A percentile compares a stretch with the other conserved stretches of the same genome.
These are phyloP conservation scores for Drosophila baimaii DNA, from an alignment of 1,140 invertebrate species.

Conservation along the genomic window DNA sequence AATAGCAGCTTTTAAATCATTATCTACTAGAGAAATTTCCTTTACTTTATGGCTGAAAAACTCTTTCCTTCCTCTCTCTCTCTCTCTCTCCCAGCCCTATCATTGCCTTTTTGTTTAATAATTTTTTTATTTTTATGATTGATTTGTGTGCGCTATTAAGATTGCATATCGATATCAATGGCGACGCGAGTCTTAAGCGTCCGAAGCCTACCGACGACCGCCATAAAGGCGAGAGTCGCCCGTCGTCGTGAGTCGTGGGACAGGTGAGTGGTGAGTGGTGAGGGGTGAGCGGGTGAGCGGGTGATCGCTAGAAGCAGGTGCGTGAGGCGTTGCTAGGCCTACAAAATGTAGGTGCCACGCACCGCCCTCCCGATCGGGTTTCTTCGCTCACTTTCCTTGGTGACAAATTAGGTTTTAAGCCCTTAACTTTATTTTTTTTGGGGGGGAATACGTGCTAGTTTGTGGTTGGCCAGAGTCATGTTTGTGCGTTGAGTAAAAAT, in stretches of 20 bases:
- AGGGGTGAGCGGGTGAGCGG: background rate
- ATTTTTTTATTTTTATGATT: conserved; percentile 55
- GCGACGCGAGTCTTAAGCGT: conserved; percentile 63
- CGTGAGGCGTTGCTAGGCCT: conserved; percentile 53
- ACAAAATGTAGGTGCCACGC: conserved; percentile 10
- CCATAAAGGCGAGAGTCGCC: conserved; percentile 51
- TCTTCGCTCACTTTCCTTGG: conserved; percentile 4
- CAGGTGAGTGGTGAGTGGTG: conserved; percentile 1
- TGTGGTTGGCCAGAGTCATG: background rate
- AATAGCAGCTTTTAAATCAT: background rate
- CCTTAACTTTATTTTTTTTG: background rate
- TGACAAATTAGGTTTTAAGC: conserved; percentile 78
- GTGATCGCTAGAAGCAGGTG: too few relatives aligned
- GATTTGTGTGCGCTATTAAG: conserved; percentile 75
- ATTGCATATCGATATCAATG: conserved; percentile 74
- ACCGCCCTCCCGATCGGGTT: conserved; percentile 24
- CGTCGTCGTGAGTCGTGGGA: background rate
- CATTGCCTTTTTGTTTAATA: conserved; percentile 1
- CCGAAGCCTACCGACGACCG: conserved; percentile 50
- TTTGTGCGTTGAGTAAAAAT: too few relatives aligned
- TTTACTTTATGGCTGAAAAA: conserved; percentile 14
- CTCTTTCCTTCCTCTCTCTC: background rate
- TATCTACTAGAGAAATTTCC: background rate
- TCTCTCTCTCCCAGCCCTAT: too few relatives aligned
- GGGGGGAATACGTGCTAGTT: conserved; percentile 19